A percentile compares a stretch with the other conserved stretches of the same genome.
phyloP scores from a whole-genome alignment of 2,113 vertebrate species.

The Pseudorasbora parva region DNA sequence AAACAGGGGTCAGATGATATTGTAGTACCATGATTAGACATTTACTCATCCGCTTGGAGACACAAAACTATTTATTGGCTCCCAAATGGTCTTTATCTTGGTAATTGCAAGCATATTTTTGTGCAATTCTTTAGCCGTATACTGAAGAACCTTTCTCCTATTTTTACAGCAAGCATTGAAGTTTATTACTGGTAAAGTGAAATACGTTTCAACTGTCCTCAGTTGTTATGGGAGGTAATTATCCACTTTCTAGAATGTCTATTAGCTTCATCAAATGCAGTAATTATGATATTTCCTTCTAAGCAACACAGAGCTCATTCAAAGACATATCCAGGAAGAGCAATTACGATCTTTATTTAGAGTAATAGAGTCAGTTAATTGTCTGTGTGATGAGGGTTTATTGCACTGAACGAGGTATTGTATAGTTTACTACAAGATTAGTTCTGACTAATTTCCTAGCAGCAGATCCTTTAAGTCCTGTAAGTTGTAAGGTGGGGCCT shows the following conservation, averaged over 20 bases:
- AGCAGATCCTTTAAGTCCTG: too few relatives aligned
- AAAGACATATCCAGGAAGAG: not conserved
- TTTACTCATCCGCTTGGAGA: slow-evolving; percentile 32
- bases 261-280: slow-evolving; percentile 22
- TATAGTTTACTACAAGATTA: not conserved
- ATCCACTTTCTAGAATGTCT: not conserved
- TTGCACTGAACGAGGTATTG: not conserved
- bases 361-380: not conserved
- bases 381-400: not conserved
- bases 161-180: not conserved
- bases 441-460: not conserved
- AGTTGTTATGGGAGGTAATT: not conserved
- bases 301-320: slow-evolving; percentile 8
- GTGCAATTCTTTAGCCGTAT: not conserved
- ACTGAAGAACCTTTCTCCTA: not conserved
- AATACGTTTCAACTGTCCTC: not conserved
- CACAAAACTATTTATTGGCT: not conserved
- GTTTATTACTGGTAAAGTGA: slow-evolving; percentile 31
- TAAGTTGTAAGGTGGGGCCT: too few relatives aligned
- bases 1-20: not conserved
- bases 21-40: not conserved
- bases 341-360: slow-evolving; percentile 18
- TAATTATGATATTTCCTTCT: slow-evolving; percentile 1
- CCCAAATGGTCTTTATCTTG: not conserved
- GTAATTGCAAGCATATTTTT: slow-evolving; percentile 13